Evolutionary conservation across 2,113 vertebrate species (phyloP).

Genomic region (Pelodiscus sinensis): DNA sequence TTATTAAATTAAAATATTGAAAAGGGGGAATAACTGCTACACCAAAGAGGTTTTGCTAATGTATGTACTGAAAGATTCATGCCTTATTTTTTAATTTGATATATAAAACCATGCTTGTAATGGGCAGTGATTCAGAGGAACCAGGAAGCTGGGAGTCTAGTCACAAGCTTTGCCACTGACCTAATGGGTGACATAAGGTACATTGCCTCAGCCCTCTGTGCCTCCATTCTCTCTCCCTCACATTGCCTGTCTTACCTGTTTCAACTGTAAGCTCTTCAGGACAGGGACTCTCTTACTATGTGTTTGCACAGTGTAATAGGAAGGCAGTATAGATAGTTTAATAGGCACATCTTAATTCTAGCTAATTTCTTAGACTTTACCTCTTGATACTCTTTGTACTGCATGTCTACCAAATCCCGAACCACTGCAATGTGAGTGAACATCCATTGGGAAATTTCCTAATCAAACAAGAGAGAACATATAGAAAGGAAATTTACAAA

Average conservation of each 20-base stretch:
- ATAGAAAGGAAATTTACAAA: conserved; percentile 7
- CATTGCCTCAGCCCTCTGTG: neutral
- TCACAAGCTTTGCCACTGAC: neutral
- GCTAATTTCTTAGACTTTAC: conserved; percentile 73
- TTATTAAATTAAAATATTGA: neutral
- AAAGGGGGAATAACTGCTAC: neutral
- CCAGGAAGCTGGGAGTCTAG: neutral
- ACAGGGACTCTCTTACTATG: neutral
- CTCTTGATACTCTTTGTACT: conserved; percentile 98
- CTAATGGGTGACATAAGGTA: neutral
- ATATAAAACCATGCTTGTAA: neutral
- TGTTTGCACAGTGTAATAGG: neutral
- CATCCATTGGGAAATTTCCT: conserved; percentile 99
- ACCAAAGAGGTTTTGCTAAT: neutral
- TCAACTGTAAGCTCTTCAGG: neutral
- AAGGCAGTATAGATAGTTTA: neutral
- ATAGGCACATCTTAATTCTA: neutral
- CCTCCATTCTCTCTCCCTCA: neutral
- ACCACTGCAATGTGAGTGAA: conserved; percentile 98
- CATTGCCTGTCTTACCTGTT: neutral
- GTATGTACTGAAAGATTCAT: neutral
- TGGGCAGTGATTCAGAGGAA: neutral
- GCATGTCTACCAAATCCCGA: conserved; percentile 94
- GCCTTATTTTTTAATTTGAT: neutral
- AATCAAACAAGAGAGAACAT: conserved; percentile 15